Base-by-base conservation (phyloP, 1,140 invertebrate genomes). In the Eupristina koningsbergeri region DNA sequence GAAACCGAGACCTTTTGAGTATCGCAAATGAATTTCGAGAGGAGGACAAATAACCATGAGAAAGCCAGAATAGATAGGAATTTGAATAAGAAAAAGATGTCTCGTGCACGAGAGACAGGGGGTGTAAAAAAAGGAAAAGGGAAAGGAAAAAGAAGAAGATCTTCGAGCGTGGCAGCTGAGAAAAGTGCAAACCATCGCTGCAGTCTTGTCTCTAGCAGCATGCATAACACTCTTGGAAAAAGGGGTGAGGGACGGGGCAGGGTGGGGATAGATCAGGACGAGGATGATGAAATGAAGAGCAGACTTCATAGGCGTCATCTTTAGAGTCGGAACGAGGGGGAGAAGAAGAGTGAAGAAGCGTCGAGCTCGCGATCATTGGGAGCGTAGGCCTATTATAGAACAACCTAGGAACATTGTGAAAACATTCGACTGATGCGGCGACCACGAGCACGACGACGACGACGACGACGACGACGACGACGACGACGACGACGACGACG, bases 321-420 rank as follows among this genome's bases (percentile, higher is more conserved):
- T 84, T 80, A 75, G 78, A 69, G 74, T 69, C 31, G 77, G 63
- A 67, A 34, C 36, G 36, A 58, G 67, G 84, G 5, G 15, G 69
- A 74, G 85, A 63, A 63, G 67, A 74, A 76, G 26, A 17, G 47
- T 15, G 9, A 17, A 50, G 47, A 17, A 75, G 26, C 71, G 73
- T 76, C 17, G n/a, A 71, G 53, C 26, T 47, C 53, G 69, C 86
- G 85, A 87, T 87, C 88, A 89, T 90, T 90, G 87, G 86, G 88
- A 90, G 87, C 89, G 85, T 83, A 83, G 86, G 85, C 89, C 89
- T 80, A 80, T 90, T 89, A 90, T 90, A 90, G 89, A 89, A 90
- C 86, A 74, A 81, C 76, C 85, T 89, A 90, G 86, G 34, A 63
- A 89, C 89, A 85, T 89, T 87, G 87, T 88, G 87, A 90, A 90